phyloP scores from a whole-genome alignment of 2,797 vertebrate species.

The Spheniscus humboldti region DNA sequence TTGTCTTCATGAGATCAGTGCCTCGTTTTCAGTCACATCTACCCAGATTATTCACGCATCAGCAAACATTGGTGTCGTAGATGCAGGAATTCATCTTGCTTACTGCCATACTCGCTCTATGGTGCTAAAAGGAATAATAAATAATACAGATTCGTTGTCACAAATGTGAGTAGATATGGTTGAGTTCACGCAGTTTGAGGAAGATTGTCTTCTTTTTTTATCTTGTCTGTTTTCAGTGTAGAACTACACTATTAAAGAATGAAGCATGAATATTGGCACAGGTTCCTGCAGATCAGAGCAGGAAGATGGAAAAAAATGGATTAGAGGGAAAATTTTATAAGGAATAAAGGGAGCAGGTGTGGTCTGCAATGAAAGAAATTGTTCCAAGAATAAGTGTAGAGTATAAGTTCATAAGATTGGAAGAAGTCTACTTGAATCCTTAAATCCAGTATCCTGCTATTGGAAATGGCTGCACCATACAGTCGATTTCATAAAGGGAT shows the following conservation, averaged over 20 bases:
- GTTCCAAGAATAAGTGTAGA: neutral
- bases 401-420: neutral
- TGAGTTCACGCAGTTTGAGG: slow-evolving; percentile 36
- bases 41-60: neutral
- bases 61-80: neutral
- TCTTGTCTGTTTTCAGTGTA: neutral
- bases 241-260: neutral
- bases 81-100: neutral
- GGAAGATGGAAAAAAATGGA: neutral
- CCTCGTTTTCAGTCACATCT: neutral
- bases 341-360: slow-evolving; percentile 27
- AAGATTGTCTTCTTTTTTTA: slow-evolving; percentile 7
- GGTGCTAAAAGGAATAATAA: slow-evolving; percentile 32
- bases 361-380: neutral
- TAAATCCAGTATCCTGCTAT: neutral
- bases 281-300: neutral
- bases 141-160: neutral
- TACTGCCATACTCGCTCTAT: neutral
- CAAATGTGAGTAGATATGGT: slow-evolving; percentile 13
- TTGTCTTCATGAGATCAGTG: neutral
- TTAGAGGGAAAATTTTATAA: neutral
- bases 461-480: neutral
- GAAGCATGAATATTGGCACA: slow-evolving; percentile 39
- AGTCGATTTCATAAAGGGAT: neutral
- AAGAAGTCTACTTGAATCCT: neutral